These are phyloP conservation scores for Cavia porcellus DNA, from an alignment of 2,113 vertebrate genomes.

Conservation along the genomic window DNA sequence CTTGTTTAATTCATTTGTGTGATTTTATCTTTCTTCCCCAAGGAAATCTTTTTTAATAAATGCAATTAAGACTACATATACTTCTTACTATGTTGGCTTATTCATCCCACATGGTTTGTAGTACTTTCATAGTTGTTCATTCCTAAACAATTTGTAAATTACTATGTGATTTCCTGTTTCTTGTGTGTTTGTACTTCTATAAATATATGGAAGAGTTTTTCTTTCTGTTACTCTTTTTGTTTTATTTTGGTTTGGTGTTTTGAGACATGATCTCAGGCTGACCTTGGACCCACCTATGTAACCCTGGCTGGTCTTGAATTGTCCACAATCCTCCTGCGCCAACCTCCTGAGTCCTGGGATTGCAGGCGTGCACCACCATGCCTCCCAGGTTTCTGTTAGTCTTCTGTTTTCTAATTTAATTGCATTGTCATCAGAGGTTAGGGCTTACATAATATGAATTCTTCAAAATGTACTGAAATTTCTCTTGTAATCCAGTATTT, in stretches of 20 bases:
- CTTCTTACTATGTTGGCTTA: neutral
- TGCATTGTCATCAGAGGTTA: neutral
- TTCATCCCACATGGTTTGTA: neutral
- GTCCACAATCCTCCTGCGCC: neutral
- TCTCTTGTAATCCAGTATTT: neutral
- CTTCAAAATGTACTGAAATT: constrained; percentile 7
- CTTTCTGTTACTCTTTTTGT: neutral
- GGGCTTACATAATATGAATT: neutral
- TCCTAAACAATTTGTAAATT: constrained; percentile 8
- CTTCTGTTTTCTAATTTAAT: constrained; percentile 42
- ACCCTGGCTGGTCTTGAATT: neutral
- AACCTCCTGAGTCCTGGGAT: neutral
- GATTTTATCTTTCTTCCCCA: neutral
- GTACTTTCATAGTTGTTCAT: constrained; percentile 13
- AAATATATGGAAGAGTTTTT: neutral
- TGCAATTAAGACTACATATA: neutral
- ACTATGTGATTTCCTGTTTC: constrained; percentile 4
- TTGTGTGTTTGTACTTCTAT: constrained; percentile 42
- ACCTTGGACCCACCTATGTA: neutral
- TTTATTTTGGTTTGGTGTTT: neutral
- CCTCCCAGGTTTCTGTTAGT: constrained; percentile 20
- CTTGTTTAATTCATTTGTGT: neutral
- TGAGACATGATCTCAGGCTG: neutral
- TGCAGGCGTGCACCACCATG: neutral
- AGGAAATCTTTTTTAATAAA: constrained; percentile 34